Evolutionary conservation across 2,113 vertebrate species (phyloP).

Genomic region (Sialia sialis): DNA sequence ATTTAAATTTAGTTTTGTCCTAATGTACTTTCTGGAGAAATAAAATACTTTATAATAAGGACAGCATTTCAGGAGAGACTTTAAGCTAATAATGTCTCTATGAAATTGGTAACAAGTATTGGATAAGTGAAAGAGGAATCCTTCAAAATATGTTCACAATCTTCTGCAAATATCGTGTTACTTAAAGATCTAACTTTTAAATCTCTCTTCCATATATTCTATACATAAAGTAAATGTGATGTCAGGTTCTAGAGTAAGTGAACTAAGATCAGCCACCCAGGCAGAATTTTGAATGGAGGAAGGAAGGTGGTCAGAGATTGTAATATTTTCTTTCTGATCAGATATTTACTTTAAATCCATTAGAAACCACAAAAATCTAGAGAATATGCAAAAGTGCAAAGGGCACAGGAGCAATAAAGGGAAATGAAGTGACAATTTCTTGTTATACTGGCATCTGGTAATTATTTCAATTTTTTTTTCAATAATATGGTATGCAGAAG

Average conservation of each 20-base stretch:
- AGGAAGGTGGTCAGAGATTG: neutral
- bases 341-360: neutral
- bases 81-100: neutral
- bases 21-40: neutral
- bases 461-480: neutral
- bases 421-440: neutral
- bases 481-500: neutral
- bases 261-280: neutral
- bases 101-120: neutral
- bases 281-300: neutral
- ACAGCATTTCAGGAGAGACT: neutral
- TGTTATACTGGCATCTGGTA: neutral
- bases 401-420: neutral
- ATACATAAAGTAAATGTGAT: neutral
- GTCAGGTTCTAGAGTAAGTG: neutral
- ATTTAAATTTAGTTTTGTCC: neutral
- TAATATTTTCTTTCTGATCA: neutral
- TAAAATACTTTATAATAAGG: neutral
- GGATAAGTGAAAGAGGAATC: neutral
- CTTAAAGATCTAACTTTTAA: neutral
- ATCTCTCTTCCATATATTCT: neutral
- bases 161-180: neutral
- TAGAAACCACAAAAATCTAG: neutral
- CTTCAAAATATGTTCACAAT: neutral
- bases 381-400: neutral